phyloP scores from a whole-genome alignment of 2,797 vertebrate species.

The Meriones psammophilus region DNA sequence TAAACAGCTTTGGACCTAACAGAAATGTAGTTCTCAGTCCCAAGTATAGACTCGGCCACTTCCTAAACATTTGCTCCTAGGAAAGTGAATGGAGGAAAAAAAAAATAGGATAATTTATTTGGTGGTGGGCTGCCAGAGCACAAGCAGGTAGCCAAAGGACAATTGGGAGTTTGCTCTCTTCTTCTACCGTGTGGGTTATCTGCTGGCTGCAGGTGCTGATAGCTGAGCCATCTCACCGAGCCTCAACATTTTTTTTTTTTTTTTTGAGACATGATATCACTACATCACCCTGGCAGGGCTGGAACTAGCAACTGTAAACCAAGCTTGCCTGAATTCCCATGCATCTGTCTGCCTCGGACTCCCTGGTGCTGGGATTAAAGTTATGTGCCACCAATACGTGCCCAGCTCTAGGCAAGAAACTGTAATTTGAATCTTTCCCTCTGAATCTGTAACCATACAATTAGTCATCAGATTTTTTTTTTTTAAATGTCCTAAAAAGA shows the following conservation, averaged over 20 bases:
- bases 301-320: not conserved
- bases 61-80: not conserved
- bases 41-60: not conserved
- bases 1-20: not conserved
- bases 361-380: not conserved
- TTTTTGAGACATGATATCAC: not conserved
- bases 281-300: not conserved
- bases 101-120: not conserved
- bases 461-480: not conserved
- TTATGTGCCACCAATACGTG: not conserved
- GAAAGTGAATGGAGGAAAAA: not conserved
- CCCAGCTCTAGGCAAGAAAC: not conserved
- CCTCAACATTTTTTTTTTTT: not conserved
- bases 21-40: conserved; percentile 24
- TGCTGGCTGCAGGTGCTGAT: not conserved
- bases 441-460: conserved; percentile 18
- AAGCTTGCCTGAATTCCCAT: not conserved
- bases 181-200: too few species aligned
- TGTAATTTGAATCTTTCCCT: conserved; percentile 43
- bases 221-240: not conserved
- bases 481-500: not conserved
- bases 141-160: not conserved
- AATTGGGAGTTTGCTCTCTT: not conserved
- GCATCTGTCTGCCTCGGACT: not conserved
- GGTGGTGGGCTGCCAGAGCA: not conserved